These are phyloP conservation scores for Gobio occitaniae DNA, from an alignment of 2,797 vertebrate genomes.

Conservation along the genomic window DNA sequence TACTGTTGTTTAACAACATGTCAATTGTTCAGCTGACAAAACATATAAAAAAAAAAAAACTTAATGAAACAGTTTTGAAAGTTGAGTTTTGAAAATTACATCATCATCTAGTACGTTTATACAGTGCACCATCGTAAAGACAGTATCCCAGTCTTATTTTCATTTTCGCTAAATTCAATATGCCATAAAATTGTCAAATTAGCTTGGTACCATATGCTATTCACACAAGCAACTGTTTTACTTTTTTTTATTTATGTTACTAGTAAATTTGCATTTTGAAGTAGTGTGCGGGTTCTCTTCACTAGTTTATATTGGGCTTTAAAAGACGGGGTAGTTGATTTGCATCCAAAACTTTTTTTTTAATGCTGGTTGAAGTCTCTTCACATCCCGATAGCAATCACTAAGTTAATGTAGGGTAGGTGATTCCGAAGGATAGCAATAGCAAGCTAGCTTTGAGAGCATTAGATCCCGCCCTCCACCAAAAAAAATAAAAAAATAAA, in stretches of 20 bases:
- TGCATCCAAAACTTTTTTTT: no score
- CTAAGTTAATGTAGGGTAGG: no score
- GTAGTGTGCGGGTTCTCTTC: no score
- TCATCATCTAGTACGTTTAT: background rate
- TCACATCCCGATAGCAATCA: no score
- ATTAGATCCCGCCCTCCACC: no score
- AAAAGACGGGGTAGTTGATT: no score
- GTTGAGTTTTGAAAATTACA: background rate
- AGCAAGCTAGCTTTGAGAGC: no score
- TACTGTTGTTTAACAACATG: background rate
- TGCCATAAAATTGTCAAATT: background rate
- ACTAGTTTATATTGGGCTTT: no score
- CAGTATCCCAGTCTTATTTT: background rate
- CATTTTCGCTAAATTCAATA: background rate
- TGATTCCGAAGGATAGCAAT: no score
- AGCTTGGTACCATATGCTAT: background rate
- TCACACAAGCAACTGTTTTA: background rate
- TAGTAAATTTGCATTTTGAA: background rate
- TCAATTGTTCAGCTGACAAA: background rate
- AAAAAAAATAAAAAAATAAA: no score
- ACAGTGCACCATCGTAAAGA: background rate
- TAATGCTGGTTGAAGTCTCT: no score
- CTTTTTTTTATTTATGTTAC: background rate
- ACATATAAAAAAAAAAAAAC: background rate
- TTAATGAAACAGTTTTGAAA: background rate